A percentile compares a stretch with the other conserved stretches of the same genome.
Evolutionary conservation across 2,113 vertebrate species (phyloP).

Genomic region (Burhinus bistriatus): DNA sequence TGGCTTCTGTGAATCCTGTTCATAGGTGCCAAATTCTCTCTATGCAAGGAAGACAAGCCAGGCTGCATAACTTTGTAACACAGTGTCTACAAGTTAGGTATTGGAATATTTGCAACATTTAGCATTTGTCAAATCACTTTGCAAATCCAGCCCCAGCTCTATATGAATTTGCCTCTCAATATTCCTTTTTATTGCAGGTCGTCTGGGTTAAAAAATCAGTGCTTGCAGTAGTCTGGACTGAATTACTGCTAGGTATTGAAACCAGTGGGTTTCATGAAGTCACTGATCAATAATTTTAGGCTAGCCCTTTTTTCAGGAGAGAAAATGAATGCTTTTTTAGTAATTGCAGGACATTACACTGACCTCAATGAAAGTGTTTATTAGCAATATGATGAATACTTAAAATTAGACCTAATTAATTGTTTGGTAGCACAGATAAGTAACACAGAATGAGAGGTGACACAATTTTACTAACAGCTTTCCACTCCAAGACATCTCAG

Average conservation of each 20-base stretch:
- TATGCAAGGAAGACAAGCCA: neutral
- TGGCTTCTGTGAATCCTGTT: neutral
- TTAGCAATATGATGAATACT: neutral
- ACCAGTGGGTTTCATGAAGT: neutral
- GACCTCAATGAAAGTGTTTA: neutral
- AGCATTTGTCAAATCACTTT: neutral
- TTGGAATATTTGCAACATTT: neutral
- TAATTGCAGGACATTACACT: neutral
- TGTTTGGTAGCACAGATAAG: neutral
- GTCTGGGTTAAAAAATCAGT: neutral
- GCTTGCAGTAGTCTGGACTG: neutral
- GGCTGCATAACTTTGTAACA: neutral
- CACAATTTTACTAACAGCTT: neutral
- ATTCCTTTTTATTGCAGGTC: neutral
- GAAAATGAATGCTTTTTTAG: neutral
- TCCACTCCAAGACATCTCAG: neutral
- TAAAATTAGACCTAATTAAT: neutral
- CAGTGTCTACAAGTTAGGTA: neutral
- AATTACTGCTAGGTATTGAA: neutral
- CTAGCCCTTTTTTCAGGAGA: neutral
- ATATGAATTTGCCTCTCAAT: neutral
- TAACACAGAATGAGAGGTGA: neutral
- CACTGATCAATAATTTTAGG: neutral
- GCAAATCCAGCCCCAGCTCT: neutral
- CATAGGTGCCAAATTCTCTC: neutral